Evolutionary conservation across 2,113 vertebrate species (phyloP).

Genomic region (Microcebus lehilahytsara): DNA sequence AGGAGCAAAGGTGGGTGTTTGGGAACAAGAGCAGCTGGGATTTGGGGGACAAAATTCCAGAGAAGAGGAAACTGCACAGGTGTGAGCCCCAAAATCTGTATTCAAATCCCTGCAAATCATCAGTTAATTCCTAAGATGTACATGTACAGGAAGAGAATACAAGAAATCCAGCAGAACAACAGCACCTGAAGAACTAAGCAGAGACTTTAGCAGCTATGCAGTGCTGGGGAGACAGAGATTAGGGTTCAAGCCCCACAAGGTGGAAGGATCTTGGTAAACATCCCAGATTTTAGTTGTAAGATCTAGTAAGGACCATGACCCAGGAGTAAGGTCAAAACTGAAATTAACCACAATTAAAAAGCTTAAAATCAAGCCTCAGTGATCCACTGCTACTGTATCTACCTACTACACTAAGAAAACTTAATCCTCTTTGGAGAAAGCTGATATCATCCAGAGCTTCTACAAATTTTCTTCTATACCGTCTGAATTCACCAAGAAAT

Average conservation of each 20-base stretch:
- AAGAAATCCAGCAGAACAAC: not conserved
- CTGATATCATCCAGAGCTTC: not conserved
- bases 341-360: constrained; percentile 8
- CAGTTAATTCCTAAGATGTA: not conserved
- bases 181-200: not conserved
- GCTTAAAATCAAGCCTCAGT: not conserved
- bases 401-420: not conserved
- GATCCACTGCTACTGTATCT: not conserved
- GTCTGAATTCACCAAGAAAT: not conserved
- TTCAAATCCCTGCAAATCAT: not conserved
- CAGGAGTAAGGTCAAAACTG: not conserved
- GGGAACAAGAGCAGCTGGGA: constrained; percentile 13
- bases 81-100: not conserved
- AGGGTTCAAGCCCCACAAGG: not conserved
- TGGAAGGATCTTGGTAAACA: not conserved
- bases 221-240: not conserved
- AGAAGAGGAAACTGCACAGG: not conserved
- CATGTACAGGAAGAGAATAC: not conserved
- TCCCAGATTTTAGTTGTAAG: not conserved
- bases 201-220: not conserved
- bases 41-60: not conserved
- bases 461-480: not conserved
- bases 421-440: not conserved
- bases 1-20: not conserved
- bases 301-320: not conserved